Conservation (phyloP, 1,140 invertebrate genomes). For the Pteromalus puparum region DNA sequence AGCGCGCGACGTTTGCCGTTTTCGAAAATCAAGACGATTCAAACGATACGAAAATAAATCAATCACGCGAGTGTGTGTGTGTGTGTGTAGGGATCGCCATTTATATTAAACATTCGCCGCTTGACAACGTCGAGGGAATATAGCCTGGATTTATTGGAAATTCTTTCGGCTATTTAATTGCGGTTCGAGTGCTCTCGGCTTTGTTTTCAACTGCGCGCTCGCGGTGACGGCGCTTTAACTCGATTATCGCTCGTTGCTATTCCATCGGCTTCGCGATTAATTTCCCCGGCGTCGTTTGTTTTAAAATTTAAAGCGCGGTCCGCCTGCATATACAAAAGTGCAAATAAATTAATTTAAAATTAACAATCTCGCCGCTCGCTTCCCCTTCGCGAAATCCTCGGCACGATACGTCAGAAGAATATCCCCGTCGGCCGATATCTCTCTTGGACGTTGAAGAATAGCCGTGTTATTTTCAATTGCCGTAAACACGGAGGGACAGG, state of each 20-base stretch:
- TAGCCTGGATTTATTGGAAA: not conserved
- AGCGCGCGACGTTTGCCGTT: too few species aligned
- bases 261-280: slow-evolving; percentile 4
- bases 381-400: not conserved
- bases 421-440: not conserved
- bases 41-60: too few species aligned
- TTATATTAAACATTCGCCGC: not conserved
- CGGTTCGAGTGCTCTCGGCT: not conserved
- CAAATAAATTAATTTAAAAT: too few species aligned
- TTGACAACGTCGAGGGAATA: not conserved
- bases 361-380: not conserved
- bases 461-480: slow-evolving; percentile 41
- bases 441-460: not conserved
- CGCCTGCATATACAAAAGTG: too few species aligned
- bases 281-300: not conserved
- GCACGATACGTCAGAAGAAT: not conserved
- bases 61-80: too few species aligned
- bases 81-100: too few species aligned
- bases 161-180: not conserved
- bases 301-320: too few species aligned
- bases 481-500: not conserved
- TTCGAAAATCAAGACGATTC: not conserved
- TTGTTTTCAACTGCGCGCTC: not conserved
- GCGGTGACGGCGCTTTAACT: not conserved
- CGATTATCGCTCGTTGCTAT: not conserved